Evolutionary conservation across 2,888 invertebrate genomes (phyloP).

Genomic region (Tanaodytes sp.): DNA sequence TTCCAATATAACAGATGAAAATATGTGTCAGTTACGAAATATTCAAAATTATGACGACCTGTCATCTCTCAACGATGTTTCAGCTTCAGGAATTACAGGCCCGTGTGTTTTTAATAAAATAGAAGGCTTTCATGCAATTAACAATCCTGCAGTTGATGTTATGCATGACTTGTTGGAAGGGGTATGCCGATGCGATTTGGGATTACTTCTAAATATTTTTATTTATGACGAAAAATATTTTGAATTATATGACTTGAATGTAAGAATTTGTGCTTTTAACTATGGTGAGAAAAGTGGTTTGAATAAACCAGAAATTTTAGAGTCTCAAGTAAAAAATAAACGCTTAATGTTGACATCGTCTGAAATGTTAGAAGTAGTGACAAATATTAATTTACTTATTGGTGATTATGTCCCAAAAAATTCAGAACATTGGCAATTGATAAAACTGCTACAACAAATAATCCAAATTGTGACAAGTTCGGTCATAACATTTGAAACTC

Average conservation of each 20-base stretch:
- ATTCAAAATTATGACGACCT: conserved; percentile 29
- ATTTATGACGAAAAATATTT: conserved; percentile 22
- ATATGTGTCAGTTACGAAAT: conserved; percentile 21
- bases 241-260: conserved; percentile 24
- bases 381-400: conserved; percentile 32
- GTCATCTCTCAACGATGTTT: conserved; percentile 14
- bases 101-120: conserved; percentile 36
- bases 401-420: conserved; percentile 20
- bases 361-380: conserved; percentile 44
- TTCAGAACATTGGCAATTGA: conserved; percentile 22
- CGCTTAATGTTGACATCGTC: conserved; percentile 33
- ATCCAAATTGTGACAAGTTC: conserved; percentile 16
- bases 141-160: conserved; percentile 42
- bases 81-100: conserved; percentile 33
- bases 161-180: conserved; percentile 49
- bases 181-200: conserved; percentile 33
- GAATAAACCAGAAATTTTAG: conserved; percentile 47
- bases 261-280: conserved; percentile 35
- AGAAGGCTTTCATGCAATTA: conserved; percentile 30
- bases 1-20: conserved; percentile 10
- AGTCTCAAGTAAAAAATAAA: conserved; percentile 43
- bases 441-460: conserved; percentile 14
- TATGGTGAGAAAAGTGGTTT: conserved; percentile 18
- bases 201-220: conserved; percentile 19
- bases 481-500: conserved; percentile 21